Evolutionary conservation across 2,888 invertebrate species (phyloP).

Genomic region (Plusia festucae): DNA sequence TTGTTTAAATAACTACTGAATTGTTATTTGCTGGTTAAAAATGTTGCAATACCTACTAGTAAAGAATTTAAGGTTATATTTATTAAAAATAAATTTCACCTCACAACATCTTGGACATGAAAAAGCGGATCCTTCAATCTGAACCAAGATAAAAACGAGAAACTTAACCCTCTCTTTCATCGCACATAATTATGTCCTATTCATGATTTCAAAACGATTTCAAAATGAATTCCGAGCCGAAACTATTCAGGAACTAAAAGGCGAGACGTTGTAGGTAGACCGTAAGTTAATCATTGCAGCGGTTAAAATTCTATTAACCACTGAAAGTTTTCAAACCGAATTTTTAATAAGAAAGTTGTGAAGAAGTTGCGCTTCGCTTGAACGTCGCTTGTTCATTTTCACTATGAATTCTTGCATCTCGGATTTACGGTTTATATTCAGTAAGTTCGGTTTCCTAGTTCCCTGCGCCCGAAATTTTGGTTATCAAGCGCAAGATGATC

Average conservation of each 20-base stretch:
- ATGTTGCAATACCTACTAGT: too few relatives aligned
- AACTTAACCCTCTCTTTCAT: constrained; percentile 22
- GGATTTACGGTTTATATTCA: constrained; percentile 29
- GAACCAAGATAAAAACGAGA: constrained; percentile 20
- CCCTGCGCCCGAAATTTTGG: constrained; percentile 15
- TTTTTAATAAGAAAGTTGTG: constrained; percentile 81
- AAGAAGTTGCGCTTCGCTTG: constrained; percentile 57
- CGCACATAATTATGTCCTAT: constrained; percentile 51
- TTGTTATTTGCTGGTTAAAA: too few relatives aligned
- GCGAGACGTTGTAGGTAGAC: constrained; percentile 46
- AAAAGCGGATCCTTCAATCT: constrained; percentile 14
- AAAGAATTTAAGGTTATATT: too few relatives aligned
- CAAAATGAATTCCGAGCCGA: constrained; percentile 51
- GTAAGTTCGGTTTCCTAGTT: constrained; percentile 30
- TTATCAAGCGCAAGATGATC: background rate
- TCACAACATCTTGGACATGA: background rate
- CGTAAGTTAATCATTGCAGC: constrained; percentile 74
- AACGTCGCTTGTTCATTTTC: constrained; percentile 68
- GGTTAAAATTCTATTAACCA: constrained; percentile 82
- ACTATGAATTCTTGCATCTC: constrained; percentile 57
- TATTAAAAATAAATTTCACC: background rate
- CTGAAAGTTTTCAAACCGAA: constrained; percentile 74
- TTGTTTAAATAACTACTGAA: too few relatives aligned
- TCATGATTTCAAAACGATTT: constrained; percentile 48
- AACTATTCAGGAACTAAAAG: constrained; percentile 60